A percentile compares a stretch with the other conserved stretches of the same genome.
Evolutionary conservation across 1,140 invertebrate species (phyloP).

Genomic region (Drosophila baimaii): DNA sequence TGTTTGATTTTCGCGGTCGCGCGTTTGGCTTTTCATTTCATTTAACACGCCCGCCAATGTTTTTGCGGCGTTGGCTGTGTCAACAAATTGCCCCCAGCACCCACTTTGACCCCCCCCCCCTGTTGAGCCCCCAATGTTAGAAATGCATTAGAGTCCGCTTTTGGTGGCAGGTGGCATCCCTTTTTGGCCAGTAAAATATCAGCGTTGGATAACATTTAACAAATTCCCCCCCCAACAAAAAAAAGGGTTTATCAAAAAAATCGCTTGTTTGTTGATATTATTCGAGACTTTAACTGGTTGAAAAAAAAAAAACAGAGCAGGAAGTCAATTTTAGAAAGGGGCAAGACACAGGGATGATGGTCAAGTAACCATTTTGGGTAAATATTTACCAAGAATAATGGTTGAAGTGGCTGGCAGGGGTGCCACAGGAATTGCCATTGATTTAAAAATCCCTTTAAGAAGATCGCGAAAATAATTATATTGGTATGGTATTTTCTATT

Average conservation of each 20-base stretch:
- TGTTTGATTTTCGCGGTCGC: conserved; percentile 81
- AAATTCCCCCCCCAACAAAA: not conserved
- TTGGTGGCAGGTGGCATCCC: conserved; percentile 20
- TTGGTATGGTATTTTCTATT: not conserved
- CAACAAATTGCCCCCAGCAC: conserved; percentile 57
- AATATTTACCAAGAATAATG: not conserved
- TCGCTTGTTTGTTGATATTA: conserved; percentile 34
- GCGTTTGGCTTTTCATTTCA: conserved; percentile 79
- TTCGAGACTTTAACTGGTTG: conserved; percentile 15
- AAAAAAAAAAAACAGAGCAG: conserved; percentile 1
- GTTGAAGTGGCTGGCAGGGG: not conserved
- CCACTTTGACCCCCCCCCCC: not conserved
- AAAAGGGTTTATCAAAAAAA: conserved; percentile 15
- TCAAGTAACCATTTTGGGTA: not conserved
- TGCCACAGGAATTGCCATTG: not conserved
- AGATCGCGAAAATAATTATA: not conserved
- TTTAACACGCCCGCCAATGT: conserved; percentile 77
- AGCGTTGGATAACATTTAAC: conserved; percentile 24
- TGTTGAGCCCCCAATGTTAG: conserved; percentile 34
- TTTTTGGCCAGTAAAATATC: conserved; percentile 42
- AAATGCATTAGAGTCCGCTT: conserved; percentile 59
- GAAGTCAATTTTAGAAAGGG: conserved; percentile 9
- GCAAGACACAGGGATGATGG: not conserved
- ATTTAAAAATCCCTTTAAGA: not conserved
- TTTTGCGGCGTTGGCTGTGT: conserved; percentile 69